A percentile compares a stretch with the other conserved stretches of the same genome.
Evolutionary conservation across 2,113 vertebrate species (phyloP).

Genomic region (Colinus virginianus): DNA sequence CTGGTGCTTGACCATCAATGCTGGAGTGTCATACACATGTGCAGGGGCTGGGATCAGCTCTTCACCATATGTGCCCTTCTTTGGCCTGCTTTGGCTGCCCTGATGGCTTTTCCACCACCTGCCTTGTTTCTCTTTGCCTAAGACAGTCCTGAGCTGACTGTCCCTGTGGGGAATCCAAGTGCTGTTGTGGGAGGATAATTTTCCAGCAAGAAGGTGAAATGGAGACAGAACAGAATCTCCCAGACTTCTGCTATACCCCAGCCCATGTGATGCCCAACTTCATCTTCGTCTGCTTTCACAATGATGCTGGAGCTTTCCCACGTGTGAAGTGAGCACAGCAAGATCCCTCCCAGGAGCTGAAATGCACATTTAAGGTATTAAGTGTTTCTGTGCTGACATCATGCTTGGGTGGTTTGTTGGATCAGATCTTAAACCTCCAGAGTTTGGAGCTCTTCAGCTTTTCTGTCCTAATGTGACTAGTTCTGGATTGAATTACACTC

Average conservation of each 20-base stretch:
- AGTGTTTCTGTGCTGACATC: not conserved
- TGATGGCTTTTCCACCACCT: not conserved
- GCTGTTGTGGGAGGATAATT: rapidly evolving
- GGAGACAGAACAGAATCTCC: not conserved
- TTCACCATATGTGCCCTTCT: not conserved
- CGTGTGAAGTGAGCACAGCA: not conserved
- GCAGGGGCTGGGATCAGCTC: not conserved
- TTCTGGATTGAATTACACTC: not conserved
- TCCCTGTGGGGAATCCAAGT: not conserved
- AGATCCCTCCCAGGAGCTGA: not conserved
- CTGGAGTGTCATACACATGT: not conserved
- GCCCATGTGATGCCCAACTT: not conserved
- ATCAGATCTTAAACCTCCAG: not conserved
- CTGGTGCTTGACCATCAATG: not conserved
- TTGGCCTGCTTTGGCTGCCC: not conserved
- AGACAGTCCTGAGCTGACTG: not conserved
- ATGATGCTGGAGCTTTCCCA: not conserved
- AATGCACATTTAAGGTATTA: not conserved
- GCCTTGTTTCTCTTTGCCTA: not conserved
- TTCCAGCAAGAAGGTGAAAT: not conserved
- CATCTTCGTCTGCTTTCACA: not conserved
- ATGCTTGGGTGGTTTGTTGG: not conserved
- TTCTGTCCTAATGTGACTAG: not conserved
- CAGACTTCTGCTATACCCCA: not conserved
- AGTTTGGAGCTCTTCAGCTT: not conserved